Percentiles rank a stretch among this genome's conserved stretches.
Evolutionary conservation across 2,797 vertebrate species (phyloP).

Genomic region (Acipenser oxyrinchus): DNA sequence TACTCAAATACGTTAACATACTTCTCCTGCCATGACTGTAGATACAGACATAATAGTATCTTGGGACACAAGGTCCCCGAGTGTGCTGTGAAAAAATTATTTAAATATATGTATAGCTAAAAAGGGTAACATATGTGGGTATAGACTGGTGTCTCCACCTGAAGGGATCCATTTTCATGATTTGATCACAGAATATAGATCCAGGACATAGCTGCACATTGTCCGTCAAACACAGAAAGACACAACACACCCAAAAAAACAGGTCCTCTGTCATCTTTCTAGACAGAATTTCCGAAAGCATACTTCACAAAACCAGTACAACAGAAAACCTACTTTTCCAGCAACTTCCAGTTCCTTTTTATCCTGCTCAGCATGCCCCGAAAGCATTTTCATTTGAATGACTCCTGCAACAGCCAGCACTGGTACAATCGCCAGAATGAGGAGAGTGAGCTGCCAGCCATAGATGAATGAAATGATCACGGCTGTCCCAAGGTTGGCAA

Average conservation of each 20-base stretch:
- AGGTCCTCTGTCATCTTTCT: constrained; percentile 21
- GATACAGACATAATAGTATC: too few species aligned
- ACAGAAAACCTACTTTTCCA: constrained; percentile 69
- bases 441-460: constrained; percentile 85
- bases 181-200: too few species aligned
- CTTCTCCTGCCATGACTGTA: too few species aligned
- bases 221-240: constrained; percentile 14
- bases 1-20: too few species aligned
- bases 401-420: constrained; percentile 76
- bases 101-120: background rate
- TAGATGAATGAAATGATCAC: constrained; percentile 80
- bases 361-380: constrained; percentile 78
- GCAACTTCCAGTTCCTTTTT: constrained; percentile 83
- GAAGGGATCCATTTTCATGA: too few species aligned
- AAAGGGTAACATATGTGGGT: background rate
- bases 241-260: constrained; percentile 23
- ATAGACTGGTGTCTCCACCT: too few species aligned
- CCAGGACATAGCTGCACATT: constrained; percentile 16
- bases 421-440: constrained; percentile 78
- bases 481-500: constrained; percentile 82
- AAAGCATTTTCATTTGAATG: constrained; percentile 76
- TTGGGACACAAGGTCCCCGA: too few species aligned
- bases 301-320: too few species aligned
- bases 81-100: too few species aligned
- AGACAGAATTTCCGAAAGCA: too few species aligned